Evolutionary conservation across 2,113 vertebrate genomes (phyloP).

Genomic region (Sebastes fasciatus): DNA sequence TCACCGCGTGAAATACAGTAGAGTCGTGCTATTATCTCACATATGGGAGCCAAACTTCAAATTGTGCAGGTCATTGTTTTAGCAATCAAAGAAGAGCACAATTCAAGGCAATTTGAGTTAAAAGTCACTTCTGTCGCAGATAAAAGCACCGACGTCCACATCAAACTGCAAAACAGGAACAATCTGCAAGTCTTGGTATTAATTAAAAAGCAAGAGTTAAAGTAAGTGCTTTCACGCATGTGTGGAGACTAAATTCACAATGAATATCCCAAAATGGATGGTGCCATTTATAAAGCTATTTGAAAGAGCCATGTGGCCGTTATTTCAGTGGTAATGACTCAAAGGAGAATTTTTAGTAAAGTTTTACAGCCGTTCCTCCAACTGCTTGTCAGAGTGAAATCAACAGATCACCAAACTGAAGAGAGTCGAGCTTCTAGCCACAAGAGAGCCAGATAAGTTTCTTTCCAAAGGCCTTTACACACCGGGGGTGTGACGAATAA

Average conservation of each 20-base stretch:
- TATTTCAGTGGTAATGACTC: not conserved
- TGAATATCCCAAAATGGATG: not conserved
- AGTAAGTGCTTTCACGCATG: not conserved
- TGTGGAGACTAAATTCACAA: not conserved
- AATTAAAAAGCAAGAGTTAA: conserved; percentile 22
- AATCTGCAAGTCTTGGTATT: conserved; percentile 19
- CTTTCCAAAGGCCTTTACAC: not conserved
- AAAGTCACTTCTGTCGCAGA: conserved; percentile 22
- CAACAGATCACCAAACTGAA: not conserved
- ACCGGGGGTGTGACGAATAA: too few relatives aligned
- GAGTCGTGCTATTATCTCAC: conserved; percentile 54
- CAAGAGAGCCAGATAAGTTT: not conserved
- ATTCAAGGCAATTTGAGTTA: conserved; percentile 22
- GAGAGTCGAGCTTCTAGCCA: not conserved
- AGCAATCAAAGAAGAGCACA: conserved; percentile 46
- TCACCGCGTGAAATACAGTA: conserved; percentile 53
- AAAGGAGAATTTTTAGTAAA: not conserved
- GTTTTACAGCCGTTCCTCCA: not conserved
- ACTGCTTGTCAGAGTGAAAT: not conserved
- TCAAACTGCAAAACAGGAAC: not conserved
- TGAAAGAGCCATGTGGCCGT: not conserved
- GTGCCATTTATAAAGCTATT: not conserved
- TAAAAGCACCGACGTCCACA: not conserved
- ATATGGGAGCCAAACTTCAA: conserved; percentile 20
- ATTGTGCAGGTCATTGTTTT: conserved; percentile 47